Base-by-base conservation (phyloP, 2,113 vertebrate species). In the Tachuris rubrigastra region DNA sequence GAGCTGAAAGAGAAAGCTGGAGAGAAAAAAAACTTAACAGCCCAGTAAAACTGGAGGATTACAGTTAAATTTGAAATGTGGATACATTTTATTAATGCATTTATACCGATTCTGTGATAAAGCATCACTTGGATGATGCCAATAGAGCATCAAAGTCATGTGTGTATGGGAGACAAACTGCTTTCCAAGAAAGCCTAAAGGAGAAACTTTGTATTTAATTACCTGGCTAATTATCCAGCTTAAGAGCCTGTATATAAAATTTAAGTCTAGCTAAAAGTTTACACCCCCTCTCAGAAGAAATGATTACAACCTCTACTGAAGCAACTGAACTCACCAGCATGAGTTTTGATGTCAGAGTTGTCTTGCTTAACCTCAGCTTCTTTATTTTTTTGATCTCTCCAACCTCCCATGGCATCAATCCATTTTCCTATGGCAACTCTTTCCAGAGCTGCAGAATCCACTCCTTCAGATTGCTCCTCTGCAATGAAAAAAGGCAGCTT, bases 261-360 rank as follows among this genome's bases (percentile, higher is more conserved):
- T 33, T n/a, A 71, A 73, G 22, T 50, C 50, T 23, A 68, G 21
- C 46, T 79, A 14, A 49, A 77, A 55, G 14, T 50, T 46, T n/a
- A 42, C 27, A 65, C 3, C 24, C 27, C 16, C 21, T 65, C 47
- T 25, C 44, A 65, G n/a, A 87, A 68, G 52, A 2, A 53, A 17
- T 10, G 53, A 47, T 8, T 49, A 10, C 1, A 50, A 59, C 7
- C 28, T 67, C 8, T 68, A 22, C 35, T 75, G 33, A 73, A 78
- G n/a, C 41, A 11, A 39, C 44, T 49, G 16, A 81, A 91, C 96
- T 96, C 85, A 97, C 93, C 97, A 58, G 66, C 49, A 53, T 33
- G 31, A 78, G 68, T 20, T 75, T 20, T 44, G 41, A 14, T 4
- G 47, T 18, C 25, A 47, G 41, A 42, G 78, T 50, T 79, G 14